phyloP scores from a whole-genome alignment of 2,888 invertebrate species.

The Drosophila colorata region DNA sequence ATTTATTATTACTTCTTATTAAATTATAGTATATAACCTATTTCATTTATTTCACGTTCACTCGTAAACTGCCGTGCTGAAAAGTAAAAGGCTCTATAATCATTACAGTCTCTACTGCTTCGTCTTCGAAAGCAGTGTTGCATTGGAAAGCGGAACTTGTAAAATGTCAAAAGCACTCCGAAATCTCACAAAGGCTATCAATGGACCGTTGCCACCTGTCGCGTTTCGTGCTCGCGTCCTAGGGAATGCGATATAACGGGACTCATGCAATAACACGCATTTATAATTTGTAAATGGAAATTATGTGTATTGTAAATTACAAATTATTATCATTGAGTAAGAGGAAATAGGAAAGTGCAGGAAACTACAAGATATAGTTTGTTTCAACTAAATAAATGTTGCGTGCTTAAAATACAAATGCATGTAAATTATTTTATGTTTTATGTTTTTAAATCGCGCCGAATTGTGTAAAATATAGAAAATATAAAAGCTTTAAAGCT shows the following conservation, averaged over 20 bases:
- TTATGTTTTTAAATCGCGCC: too few relatives aligned
- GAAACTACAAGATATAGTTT: too few relatives aligned
- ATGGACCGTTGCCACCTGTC: background rate
- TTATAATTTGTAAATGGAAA: background rate
- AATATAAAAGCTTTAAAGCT: too few relatives aligned
- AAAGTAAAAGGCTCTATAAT: background rate
- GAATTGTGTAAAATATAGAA: too few relatives aligned
- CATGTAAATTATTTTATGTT: too few relatives aligned
- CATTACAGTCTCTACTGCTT: background rate
- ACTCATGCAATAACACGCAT: too few relatives aligned
- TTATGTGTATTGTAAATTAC: background rate
- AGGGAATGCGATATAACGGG: background rate
- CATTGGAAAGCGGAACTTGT: background rate
- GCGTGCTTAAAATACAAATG: too few relatives aligned
- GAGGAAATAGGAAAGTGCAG: too few relatives aligned
- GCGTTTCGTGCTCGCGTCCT: background rate
- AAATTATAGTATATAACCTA: too few relatives aligned
- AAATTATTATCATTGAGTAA: background rate
- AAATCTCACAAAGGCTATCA: background rate
- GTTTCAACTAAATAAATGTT: too few relatives aligned
- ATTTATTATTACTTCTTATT: background rate
- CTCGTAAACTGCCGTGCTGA: background rate
- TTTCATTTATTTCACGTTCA: background rate
- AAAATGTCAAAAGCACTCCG: background rate
- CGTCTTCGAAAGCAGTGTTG: background rate